Conservation (phyloP, 2,797 vertebrate species). For the Parambassis ranga region DNA sequence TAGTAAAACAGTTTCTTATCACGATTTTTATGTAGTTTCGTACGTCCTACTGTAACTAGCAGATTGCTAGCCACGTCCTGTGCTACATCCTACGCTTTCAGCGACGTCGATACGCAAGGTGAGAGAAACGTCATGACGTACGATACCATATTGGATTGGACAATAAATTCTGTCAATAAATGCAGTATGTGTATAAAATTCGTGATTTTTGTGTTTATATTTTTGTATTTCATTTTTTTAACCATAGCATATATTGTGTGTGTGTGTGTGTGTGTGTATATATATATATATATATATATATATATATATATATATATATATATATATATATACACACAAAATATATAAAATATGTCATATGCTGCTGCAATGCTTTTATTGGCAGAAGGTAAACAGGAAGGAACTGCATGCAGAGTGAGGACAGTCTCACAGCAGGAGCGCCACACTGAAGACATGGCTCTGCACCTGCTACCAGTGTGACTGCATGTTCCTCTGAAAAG, state of each 20-base stretch:
- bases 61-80: conserved; percentile 69
- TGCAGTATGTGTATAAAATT: too few relatives aligned
- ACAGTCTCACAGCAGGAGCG: not conserved
- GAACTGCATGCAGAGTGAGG: conserved; percentile 23
- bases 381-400: conserved; percentile 34
- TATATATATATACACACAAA: too few relatives aligned
- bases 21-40: conserved; percentile 35
- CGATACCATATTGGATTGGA: too few relatives aligned
- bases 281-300: too few relatives aligned
- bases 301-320: too few relatives aligned
- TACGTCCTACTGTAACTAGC: conserved; percentile 40
- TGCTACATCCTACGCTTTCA: conserved; percentile 68
- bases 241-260: too few relatives aligned
- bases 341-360: too few relatives aligned
- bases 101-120: conserved; percentile 18
- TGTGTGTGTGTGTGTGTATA: too few relatives aligned
- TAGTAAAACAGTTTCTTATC: conserved; percentile 2
- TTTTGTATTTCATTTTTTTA: not conserved
- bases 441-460: conserved; percentile 9
- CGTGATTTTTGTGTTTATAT: not conserved
- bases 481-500: not conserved
- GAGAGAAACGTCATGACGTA: conserved; percentile 51
- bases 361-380: not conserved
- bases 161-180: too few relatives aligned
- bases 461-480: not conserved